phyloP scores from a whole-genome alignment of 2,113 vertebrate genomes.

The Platysteira castanea region DNA sequence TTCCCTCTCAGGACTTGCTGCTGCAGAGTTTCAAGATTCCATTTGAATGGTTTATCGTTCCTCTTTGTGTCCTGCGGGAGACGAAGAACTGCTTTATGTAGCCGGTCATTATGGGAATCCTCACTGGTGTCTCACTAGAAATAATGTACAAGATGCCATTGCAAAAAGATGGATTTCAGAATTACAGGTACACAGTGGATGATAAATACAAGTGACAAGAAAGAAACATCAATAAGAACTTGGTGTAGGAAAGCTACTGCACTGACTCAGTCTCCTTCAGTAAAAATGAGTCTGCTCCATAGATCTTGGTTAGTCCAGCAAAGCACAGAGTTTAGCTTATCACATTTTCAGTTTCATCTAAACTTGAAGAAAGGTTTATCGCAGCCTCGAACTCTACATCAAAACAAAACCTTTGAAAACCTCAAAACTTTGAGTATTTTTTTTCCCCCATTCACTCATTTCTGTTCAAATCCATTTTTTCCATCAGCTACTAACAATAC shows the following conservation, averaged over 20 bases:
- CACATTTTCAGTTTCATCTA: background rate
- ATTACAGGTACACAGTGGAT: background rate
- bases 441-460: background rate
- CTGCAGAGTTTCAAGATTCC: background rate
- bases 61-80: background rate
- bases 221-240: background rate
- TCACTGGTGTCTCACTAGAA: background rate
- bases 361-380: background rate
- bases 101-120: background rate
- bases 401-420: background rate
- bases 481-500: background rate
- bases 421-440: background rate
- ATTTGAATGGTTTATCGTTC: background rate
- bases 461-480: background rate
- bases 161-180: background rate
- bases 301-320: background rate
- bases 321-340: background rate
- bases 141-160: background rate
- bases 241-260: background rate
- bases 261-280: background rate
- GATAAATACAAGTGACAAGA: background rate
- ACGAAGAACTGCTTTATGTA: background rate
- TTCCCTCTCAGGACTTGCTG: background rate
- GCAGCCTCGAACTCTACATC: background rate
- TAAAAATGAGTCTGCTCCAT: background rate